Evolutionary conservation across 2,888 invertebrate species (phyloP).

Genomic region (Quadroppia sp.): DNA sequence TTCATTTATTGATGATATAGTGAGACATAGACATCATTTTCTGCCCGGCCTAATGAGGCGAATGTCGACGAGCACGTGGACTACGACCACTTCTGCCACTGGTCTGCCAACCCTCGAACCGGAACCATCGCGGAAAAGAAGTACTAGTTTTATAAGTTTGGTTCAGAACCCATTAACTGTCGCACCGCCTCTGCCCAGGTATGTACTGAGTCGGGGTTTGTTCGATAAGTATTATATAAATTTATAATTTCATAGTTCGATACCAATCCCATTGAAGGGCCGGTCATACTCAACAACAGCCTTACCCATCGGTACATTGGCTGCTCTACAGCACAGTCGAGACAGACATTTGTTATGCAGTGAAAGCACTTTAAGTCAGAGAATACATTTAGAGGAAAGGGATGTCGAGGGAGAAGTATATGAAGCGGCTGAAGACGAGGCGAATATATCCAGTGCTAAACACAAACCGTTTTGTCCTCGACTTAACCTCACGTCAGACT

Average conservation of each 20-base stretch:
- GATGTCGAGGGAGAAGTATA: slow-evolving; percentile 36
- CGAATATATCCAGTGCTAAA: slow-evolving; percentile 35
- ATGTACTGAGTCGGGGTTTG: neutral
- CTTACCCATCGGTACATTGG: slow-evolving; percentile 48
- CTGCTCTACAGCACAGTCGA: slow-evolving; percentile 49
- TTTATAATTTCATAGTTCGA: neutral
- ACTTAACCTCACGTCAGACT: slow-evolving; percentile 49
- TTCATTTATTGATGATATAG: too few relatives aligned
- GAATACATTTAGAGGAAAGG: slow-evolving; percentile 42
- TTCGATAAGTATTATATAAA: neutral
- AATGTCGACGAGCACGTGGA: slow-evolving; percentile 57
- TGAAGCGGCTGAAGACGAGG: slow-evolving; percentile 45
- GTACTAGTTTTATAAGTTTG: slow-evolving; percentile 52
- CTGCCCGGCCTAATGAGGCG: slow-evolving; percentile 55
- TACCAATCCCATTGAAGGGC: slow-evolving; percentile 50
- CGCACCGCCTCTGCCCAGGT: slow-evolving; percentile 37
- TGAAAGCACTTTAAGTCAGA: slow-evolving; percentile 35
- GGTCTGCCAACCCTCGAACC: slow-evolving; percentile 61
- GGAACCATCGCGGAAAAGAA: slow-evolving; percentile 56
- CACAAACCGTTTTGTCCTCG: slow-evolving; percentile 46
- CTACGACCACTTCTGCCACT: slow-evolving; percentile 57
- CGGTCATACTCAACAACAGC: slow-evolving; percentile 52
- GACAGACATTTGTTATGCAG: slow-evolving; percentile 51
- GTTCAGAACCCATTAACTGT: slow-evolving; percentile 33
- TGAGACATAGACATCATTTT: slow-evolving; percentile 51